Percentiles rank a stretch among this genome's conserved stretches.
These are phyloP conservation scores for Aviceda subcristata DNA, from an alignment of 2,113 vertebrate species.

Conservation along the genomic window DNA sequence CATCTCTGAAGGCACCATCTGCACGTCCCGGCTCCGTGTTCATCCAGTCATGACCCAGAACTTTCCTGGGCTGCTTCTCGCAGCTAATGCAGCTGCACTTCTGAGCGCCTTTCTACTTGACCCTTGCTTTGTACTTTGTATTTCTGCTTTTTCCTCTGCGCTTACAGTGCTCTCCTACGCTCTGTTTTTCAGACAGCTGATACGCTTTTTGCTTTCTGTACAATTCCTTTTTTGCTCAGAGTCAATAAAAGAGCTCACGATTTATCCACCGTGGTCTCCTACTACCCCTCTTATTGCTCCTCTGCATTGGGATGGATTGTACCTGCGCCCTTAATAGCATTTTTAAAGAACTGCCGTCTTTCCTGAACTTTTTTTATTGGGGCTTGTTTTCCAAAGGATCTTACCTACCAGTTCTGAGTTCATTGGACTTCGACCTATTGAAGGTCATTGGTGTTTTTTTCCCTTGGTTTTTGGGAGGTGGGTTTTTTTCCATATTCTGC, in stretches of 20 bases:
- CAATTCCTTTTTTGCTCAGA: not conserved
- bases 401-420: not conserved
- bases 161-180: not conserved
- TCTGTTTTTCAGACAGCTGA: not conserved
- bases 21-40: accelerated
- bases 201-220: not conserved
- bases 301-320: not conserved
- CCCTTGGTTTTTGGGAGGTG: not conserved
- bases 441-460: not conserved
- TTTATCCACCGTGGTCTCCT: not conserved
- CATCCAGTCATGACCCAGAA: not conserved
- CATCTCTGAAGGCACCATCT: not conserved
- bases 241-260: not conserved
- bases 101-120: not conserved
- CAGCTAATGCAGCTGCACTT: not conserved
- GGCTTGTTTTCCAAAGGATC: not conserved
- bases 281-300: not conserved
- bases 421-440: not conserved
- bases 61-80: not conserved
- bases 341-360: not conserved
- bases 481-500: not conserved
- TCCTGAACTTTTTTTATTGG: not conserved
- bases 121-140: not conserved
- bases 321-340: not conserved
- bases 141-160: not conserved